phyloP scores from a whole-genome alignment of 2,888 invertebrate species.

The Amaurobius ferox region DNA sequence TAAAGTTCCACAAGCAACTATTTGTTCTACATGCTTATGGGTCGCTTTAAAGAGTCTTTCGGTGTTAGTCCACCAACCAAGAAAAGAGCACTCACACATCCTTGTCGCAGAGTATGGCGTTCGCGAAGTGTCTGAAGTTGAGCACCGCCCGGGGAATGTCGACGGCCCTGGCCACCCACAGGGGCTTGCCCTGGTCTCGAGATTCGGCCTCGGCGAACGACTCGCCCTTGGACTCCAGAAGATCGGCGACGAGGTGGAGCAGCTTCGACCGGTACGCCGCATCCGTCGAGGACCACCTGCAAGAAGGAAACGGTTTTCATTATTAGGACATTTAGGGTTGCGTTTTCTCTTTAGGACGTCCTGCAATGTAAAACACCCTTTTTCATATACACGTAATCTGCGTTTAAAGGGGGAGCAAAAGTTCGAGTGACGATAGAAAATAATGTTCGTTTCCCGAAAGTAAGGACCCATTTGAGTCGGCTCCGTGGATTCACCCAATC shows the following conservation, averaged over 20 bases:
- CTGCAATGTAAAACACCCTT: too few species aligned
- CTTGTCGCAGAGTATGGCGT: constrained; percentile 76
- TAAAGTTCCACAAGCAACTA: too few species aligned
- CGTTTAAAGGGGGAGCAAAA: too few species aligned
- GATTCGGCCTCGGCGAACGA: constrained; percentile 80
- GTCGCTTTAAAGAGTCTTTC: too few species aligned
- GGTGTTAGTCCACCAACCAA: too few species aligned
- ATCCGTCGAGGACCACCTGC: constrained; percentile 79
- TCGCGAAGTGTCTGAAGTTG: constrained; percentile 80
- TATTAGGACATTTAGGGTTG: too few species aligned
- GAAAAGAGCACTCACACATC: constrained; percentile 69
- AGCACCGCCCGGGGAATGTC: constrained; percentile 80
- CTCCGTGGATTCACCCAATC: too few species aligned
- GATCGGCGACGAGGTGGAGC: constrained; percentile 79
- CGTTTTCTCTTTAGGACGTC: too few species aligned
- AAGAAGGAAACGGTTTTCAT: constrained; percentile 20
- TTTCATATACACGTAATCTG: background rate
- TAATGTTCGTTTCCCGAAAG: too few species aligned
- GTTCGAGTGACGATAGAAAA: too few species aligned
- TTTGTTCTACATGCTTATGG: too few species aligned
- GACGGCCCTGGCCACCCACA: constrained; percentile 78
- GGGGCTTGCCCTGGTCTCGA: constrained; percentile 81
- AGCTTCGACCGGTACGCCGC: constrained; percentile 78
- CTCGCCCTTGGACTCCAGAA: constrained; percentile 79
- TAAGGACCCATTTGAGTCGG: too few species aligned